Conservation (phyloP, 2,113 vertebrate species). For the Phrynosoma platyrhinos region DNA sequence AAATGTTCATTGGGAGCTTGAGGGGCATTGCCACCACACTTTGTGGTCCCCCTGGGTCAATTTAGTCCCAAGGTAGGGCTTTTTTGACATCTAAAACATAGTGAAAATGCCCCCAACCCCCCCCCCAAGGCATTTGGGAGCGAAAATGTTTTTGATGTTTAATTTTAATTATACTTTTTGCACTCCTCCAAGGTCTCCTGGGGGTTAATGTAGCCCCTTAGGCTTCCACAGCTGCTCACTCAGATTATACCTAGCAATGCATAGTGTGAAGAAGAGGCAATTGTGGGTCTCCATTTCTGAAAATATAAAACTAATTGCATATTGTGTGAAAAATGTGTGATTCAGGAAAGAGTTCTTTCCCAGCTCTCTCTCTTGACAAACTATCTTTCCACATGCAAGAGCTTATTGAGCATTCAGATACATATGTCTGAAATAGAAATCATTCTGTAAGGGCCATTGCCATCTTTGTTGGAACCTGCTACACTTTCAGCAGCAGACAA, state of each 20-base stretch:
- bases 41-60: too few species aligned
- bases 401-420: background rate
- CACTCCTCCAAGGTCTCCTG: too few species aligned
- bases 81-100: too few species aligned
- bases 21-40: too few species aligned
- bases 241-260: background rate
- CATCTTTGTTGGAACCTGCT: background rate
- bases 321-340: background rate
- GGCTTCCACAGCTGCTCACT: background rate
- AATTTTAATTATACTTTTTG: too few species aligned
- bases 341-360: background rate
- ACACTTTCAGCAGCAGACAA: background rate
- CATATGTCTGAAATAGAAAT: background rate
- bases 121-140: too few species aligned
- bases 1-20: too few species aligned
- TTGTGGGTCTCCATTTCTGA: background rate
- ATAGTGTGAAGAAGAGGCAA: background rate
- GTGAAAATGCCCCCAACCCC: too few species aligned
- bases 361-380: background rate
- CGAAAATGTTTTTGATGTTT: too few species aligned
- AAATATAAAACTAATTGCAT: background rate
- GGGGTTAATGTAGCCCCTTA: too few species aligned
- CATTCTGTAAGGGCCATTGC: background rate
- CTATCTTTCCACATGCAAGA: background rate
- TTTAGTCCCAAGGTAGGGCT: too few species aligned